phyloP scores from a whole-genome alignment of 2,888 invertebrate species.

The Protonemura montana region DNA sequence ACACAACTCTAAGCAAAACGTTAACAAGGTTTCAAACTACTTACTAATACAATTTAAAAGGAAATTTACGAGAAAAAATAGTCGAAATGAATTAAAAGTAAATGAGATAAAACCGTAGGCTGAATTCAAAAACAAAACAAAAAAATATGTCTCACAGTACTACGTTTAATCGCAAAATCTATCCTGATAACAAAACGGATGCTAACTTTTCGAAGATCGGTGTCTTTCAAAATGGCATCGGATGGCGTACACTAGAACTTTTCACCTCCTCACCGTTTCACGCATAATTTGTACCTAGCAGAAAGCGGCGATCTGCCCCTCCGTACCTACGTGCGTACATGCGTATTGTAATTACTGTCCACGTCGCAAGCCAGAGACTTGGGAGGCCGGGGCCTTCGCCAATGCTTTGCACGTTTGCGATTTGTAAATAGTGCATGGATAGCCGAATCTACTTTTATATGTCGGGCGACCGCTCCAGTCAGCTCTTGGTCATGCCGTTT shows the following conservation, averaged over 20 bases:
- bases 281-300: slow-evolving; percentile 44
- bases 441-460: slow-evolving; percentile 50
- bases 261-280: slow-evolving; percentile 48
- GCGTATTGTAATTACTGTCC: slow-evolving; percentile 34
- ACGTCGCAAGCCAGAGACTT: slow-evolving; percentile 44
- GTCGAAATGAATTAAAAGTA: background rate
- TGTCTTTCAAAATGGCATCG: too few species aligned
- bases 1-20: background rate
- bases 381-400: slow-evolving; percentile 50
- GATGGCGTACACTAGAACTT: slow-evolving; percentile 46
- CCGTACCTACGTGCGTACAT: background rate
- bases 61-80: background rate
- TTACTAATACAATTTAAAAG: background rate
- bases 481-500: background rate
- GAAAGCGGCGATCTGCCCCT: slow-evolving; percentile 30
- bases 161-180: background rate
- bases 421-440: slow-evolving; percentile 52
- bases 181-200: too few species aligned
- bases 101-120: background rate
- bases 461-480: slow-evolving; percentile 16
- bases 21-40: background rate
- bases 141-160: background rate
- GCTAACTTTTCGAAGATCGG: too few species aligned
- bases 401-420: slow-evolving; percentile 50
- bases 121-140: background rate